Base-by-base conservation (phyloP, 1,140 invertebrate genomes). In the Drosophila mayri region DNA sequence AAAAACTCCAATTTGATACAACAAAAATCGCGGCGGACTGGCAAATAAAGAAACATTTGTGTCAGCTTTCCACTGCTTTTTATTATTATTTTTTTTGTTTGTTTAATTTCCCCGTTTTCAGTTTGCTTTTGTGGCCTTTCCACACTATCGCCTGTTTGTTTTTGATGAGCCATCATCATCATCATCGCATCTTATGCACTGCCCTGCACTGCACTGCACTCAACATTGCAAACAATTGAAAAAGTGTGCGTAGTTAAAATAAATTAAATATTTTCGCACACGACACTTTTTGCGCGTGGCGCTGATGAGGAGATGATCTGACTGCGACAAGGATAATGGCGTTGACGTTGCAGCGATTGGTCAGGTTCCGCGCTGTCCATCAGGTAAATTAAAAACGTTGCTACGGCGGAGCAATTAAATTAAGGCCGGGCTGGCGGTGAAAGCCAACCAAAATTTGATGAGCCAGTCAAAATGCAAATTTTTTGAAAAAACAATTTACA, bases 341-440 rank as follows among this genome's bases (percentile, higher is more conserved):
- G 18, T 32, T 38, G 67, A 44, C 30, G 63, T 70, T 14, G 41
- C 54, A 4, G 49, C 20, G 47, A 44, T 44, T 52, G 40, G 68
- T 35, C 54, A 49, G 62, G 38, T 63, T 68, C 37, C 41, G 40
- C 49, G 38, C 28, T 12, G 55, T 68, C 74, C 74, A 77, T 77
- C 74, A 77, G 74, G 74, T 76, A 77, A 77, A 77, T 77, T 77
- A 77, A 77, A 77, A 77, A 68, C 32, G 38, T 49, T 55, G 52
- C 52, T 47, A 47, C 37, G 20, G 30, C 63, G 28, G 43, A 28
- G 64, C 74, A 77, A 77, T 77, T 77, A 61, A 75, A 76, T 76
- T 65, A 75, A 47, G 32, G 38, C 44, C 44, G 1, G 18, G 4
- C 2, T 35, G 44, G 22, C 6, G 11, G 32, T 35, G 30, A 22